phyloP scores from a whole-genome alignment of 2,113 vertebrate genomes.

The Gallinago media region DNA sequence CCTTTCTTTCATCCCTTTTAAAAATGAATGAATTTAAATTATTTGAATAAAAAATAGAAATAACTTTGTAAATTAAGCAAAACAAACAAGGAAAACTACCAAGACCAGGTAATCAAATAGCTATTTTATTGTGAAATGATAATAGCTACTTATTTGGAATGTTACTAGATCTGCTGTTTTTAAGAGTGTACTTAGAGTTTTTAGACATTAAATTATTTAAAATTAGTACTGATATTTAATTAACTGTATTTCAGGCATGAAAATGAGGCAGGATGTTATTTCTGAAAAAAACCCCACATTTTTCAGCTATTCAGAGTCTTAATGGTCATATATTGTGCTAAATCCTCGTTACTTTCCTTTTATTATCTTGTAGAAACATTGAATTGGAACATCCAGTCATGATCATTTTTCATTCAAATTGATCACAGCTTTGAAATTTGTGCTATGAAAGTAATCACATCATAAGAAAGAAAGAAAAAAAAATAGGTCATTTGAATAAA shows the following conservation, averaged over 20 bases:
- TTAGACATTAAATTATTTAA: not conserved
- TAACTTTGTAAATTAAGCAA: not conserved
- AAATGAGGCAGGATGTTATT: not conserved
- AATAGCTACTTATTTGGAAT: not conserved
- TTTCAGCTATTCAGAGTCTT: not conserved
- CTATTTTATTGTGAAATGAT: not conserved
- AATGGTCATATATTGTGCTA: not conserved
- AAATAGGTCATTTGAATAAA: conserved; percentile 42
- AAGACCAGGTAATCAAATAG: not conserved
- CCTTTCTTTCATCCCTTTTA: not conserved
- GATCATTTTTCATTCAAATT: conserved; percentile 35
- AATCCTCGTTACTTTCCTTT: conserved; percentile 2
- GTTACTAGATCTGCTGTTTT: not conserved
- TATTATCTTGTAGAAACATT: conserved; percentile 27
- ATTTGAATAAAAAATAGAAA: not conserved
- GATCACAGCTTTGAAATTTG: conserved; percentile 21
- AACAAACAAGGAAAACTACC: not conserved
- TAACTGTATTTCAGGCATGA: not conserved
- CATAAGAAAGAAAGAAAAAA: not conserved
- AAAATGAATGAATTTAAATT: not conserved
- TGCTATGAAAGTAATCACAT: conserved; percentile 9
- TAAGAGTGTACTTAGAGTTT: not conserved
- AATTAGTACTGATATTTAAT: not conserved
- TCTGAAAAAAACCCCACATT: not conserved
- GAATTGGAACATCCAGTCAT: conserved; percentile 18